Evolutionary conservation across 2,113 vertebrate species (phyloP).

Genomic region (Chunga burmeisteri): DNA sequence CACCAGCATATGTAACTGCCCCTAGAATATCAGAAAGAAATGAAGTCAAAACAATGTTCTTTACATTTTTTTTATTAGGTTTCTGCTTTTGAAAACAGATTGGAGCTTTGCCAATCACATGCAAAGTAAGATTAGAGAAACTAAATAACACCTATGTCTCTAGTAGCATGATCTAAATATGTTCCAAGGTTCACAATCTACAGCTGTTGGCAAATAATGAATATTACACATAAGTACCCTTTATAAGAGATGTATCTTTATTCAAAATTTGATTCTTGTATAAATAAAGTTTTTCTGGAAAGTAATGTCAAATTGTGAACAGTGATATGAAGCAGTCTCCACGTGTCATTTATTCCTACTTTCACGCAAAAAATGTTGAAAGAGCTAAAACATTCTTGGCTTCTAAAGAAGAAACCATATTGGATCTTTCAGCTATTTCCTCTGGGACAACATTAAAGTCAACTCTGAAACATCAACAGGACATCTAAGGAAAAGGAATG

Average conservation of each 20-base stretch:
- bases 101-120: conserved; percentile 31
- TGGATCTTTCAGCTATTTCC: conserved; percentile 53
- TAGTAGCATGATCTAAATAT: background rate
- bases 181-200: background rate
- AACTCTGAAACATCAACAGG: conserved; percentile 16
- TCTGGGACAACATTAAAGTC: conserved; percentile 36
- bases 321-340: conserved; percentile 57
- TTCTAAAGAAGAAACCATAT: conserved; percentile 34
- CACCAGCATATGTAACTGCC: background rate
- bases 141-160: background rate
- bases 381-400: conserved; percentile 30
- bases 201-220: conserved; percentile 23
- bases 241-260: conserved; percentile 31
- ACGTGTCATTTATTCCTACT: conserved; percentile 44
- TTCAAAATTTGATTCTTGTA: conserved; percentile 19
- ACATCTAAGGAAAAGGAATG: conserved; percentile 2
- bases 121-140: background rate
- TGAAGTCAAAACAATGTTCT: background rate
- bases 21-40: background rate
- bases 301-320: conserved; percentile 36
- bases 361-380: conserved; percentile 32
- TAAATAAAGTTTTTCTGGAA: conserved; percentile 42
- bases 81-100: conserved; percentile 18
- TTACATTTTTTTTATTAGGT: background rate
- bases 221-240: conserved; percentile 12